These are phyloP conservation scores for Sphaeridia pumilis DNA, from an alignment of 2,888 invertebrate species.

Conservation along the genomic window DNA sequence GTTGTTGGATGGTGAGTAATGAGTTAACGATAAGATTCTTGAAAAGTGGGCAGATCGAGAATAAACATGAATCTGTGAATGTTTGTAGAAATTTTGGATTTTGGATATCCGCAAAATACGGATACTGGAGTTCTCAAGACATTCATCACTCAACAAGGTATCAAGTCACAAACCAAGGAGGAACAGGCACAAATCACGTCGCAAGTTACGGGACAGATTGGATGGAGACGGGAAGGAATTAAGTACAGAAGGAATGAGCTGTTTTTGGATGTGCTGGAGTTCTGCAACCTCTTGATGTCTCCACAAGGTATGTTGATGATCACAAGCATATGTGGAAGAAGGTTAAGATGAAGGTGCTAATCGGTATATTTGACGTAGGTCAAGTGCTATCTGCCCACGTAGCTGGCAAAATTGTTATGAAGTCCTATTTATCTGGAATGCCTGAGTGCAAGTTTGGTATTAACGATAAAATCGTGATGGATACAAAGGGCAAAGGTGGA, in stretches of 20 bases:
- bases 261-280: slow-evolving; percentile 96
- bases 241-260: slow-evolving; percentile 97
- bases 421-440: slow-evolving; percentile 98
- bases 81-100: slow-evolving; percentile 83
- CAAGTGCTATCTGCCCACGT: slow-evolving; percentile 98
- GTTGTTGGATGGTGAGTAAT: slow-evolving; percentile 73
- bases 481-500: slow-evolving; percentile 70
- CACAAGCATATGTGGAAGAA: no score
- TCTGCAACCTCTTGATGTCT: slow-evolving; percentile 97
- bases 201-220: slow-evolving; percentile 95
- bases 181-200: slow-evolving; percentile 99
- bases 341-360: not conserved
- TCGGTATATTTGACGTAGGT: slow-evolving; percentile 46
- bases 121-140: slow-evolving; percentile 98
- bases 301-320: slow-evolving; percentile 66
- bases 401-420: slow-evolving; percentile 99
- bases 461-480: slow-evolving; percentile 99
- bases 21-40: not conserved
- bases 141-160: slow-evolving; percentile 98
- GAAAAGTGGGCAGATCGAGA: not conserved
- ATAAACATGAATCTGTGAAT: not conserved
- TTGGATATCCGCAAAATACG: slow-evolving; percentile 99
- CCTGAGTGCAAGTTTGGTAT: slow-evolving; percentile 95
- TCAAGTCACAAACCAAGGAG: slow-evolving; percentile 96
- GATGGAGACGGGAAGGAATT: slow-evolving; percentile 98